A percentile compares a stretch with the other conserved stretches of the same genome.
Conservation (phyloP, 2,888 invertebrate genomes). For the Iselma pallidipennis region DNA sequence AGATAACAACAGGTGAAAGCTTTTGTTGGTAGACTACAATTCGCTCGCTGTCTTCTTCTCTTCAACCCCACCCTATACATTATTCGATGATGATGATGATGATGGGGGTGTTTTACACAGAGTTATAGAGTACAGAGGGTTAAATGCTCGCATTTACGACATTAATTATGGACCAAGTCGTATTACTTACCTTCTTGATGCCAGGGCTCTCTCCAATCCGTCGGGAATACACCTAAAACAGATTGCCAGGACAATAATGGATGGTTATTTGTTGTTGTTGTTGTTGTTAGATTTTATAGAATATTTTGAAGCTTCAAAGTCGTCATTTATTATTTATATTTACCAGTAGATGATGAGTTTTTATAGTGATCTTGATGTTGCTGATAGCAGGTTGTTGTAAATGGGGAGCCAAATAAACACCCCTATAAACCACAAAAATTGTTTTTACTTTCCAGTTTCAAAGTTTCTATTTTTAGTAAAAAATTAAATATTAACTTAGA, state of each 20-base stretch:
- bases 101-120: slow-evolving; percentile 36
- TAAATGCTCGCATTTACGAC: slow-evolving; percentile 51
- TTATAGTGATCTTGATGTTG: slow-evolving; percentile 51
- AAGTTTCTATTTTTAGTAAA: not conserved
- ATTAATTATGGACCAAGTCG: slow-evolving; percentile 51
- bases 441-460: not conserved
- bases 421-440: slow-evolving; percentile 37
- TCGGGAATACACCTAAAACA: slow-evolving; percentile 53
- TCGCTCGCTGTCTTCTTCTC: slow-evolving; percentile 18
- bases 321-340: no score
- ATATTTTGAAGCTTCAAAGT: no score
- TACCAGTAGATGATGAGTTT: slow-evolving; percentile 43
- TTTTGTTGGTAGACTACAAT: slow-evolving; percentile 33
- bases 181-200: slow-evolving; percentile 57
- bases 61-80: not conserved
- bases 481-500: not conserved
- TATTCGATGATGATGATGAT: slow-evolving; percentile 3
- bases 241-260: slow-evolving; percentile 14
- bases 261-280: slow-evolving; percentile 6
- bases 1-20: slow-evolving; percentile 49
- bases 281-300: no score
- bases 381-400: slow-evolving; percentile 42
- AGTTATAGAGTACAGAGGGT: slow-evolving; percentile 45
- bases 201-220: slow-evolving; percentile 56
- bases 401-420: slow-evolving; percentile 43